Percentiles rank a stretch among this genome's conserved stretches.
Evolutionary conservation across 1,140 invertebrate species (phyloP).

Genomic region (Hyles euphorbiae): DNA sequence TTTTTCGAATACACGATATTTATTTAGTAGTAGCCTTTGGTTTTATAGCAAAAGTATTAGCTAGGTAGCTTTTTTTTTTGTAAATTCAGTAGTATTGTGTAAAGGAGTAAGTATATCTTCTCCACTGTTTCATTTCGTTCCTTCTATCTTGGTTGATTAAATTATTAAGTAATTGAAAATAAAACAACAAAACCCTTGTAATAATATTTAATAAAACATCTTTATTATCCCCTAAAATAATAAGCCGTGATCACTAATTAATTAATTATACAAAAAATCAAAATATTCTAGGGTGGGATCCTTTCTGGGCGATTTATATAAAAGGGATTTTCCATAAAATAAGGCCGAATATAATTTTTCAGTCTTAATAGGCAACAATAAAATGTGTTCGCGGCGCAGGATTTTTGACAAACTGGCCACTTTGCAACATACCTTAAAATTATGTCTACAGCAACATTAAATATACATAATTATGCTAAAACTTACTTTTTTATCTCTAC

Average conservation of each 20-base stretch:
- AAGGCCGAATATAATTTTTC: constrained; percentile 24
- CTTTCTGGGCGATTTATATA: constrained; percentile 36
- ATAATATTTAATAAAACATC: constrained; percentile 47
- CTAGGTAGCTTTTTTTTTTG: too few relatives aligned
- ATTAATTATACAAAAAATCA: constrained; percentile 26
- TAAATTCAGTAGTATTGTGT: too few relatives aligned
- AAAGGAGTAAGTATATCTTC: too few relatives aligned
- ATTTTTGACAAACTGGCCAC: too few relatives aligned
- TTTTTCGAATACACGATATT: too few relatives aligned
- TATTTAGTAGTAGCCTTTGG: too few relatives aligned
- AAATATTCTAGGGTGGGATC: constrained; percentile 56
- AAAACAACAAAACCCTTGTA: constrained; percentile 27
- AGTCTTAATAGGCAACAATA: constrained; percentile 67
- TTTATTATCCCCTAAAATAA: constrained; percentile 51
- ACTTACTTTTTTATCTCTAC: too few relatives aligned
- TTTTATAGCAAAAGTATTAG: too few relatives aligned
- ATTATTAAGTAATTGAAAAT: constrained; percentile 10
- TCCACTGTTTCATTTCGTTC: too few relatives aligned
- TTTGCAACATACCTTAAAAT: too few relatives aligned
- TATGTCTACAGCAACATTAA: too few relatives aligned
- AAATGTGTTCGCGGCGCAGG: constrained; percentile 17
- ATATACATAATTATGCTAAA: too few relatives aligned
- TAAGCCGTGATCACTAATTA: constrained; percentile 39
- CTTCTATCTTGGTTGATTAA: neutral
- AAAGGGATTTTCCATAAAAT: constrained; percentile 34